These are phyloP conservation scores for Apamea sordens DNA, from an alignment of 2,888 invertebrate genomes.

Conservation along the genomic window DNA sequence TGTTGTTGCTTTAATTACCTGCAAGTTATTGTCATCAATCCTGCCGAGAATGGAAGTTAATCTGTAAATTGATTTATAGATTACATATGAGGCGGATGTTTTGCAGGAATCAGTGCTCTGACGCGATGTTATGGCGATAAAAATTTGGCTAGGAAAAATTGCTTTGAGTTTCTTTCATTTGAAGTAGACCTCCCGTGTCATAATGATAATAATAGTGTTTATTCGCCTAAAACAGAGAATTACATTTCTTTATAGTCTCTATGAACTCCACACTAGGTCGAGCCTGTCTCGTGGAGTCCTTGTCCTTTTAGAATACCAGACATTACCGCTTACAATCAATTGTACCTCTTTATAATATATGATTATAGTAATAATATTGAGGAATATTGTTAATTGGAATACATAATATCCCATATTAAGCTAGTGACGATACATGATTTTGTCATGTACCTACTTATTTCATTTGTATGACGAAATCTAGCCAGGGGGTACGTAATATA, in stretches of 20 bases:
- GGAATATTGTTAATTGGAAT: background rate
- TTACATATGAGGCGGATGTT: constrained; percentile 37
- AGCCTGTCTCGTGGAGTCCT: too few relatives aligned
- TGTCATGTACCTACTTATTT: background rate
- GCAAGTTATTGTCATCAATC: constrained; percentile 1
- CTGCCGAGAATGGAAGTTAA: too few relatives aligned
- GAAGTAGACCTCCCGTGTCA: too few relatives aligned
- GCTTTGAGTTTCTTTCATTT: too few relatives aligned
- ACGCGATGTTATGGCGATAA: background rate
- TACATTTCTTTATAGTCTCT: too few relatives aligned
- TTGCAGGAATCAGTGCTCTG: background rate
- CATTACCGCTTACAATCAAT: background rate
- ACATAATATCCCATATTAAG: background rate
- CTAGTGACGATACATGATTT: background rate
- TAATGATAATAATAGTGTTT: too few relatives aligned
- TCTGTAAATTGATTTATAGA: background rate
- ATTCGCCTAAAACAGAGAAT: too few relatives aligned
- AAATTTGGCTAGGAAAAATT: too few relatives aligned
- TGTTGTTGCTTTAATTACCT: background rate
- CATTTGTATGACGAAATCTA: background rate
- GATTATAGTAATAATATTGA: background rate
- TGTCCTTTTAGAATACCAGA: too few relatives aligned
- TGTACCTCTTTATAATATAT: background rate
- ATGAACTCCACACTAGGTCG: too few relatives aligned
- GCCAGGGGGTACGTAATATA: constrained; percentile 10